These are phyloP conservation scores for Laticauda colubrina DNA, from an alignment of 2,113 vertebrate species.

Conservation along the genomic window DNA sequence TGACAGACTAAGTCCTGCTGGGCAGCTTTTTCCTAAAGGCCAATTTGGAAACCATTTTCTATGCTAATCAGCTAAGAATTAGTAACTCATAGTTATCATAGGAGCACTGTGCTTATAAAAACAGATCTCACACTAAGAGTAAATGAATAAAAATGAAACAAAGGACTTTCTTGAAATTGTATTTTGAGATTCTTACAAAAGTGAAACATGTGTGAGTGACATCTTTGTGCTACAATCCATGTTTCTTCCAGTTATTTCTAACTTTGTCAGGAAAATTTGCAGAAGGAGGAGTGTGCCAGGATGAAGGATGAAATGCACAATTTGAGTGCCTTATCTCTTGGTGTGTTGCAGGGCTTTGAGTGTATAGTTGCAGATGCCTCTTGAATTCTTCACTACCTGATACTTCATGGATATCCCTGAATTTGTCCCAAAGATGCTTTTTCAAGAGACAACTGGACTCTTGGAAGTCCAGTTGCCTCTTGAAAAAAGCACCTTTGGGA, in stretches of 20 bases:
- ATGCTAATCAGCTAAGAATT: not conserved
- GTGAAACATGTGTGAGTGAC: not conserved
- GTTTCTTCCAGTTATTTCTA: not conserved
- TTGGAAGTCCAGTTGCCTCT: no score
- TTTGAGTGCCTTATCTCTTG: not conserved
- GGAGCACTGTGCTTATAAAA: not conserved
- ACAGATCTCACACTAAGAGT: not conserved
- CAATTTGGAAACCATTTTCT: not conserved
- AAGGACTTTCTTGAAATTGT: not conserved
- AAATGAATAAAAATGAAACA: not conserved
- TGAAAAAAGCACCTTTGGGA: no score
- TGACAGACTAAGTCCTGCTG: not conserved
- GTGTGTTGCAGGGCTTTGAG: not conserved
- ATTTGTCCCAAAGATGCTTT: no score
- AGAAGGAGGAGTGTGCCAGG: not conserved
- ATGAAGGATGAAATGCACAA: not conserved
- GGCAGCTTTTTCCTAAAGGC: not conserved
- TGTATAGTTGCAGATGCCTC: not conserved
- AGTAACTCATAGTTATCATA: not conserved
- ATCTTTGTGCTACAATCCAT: not conserved
- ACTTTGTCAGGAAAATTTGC: not conserved
- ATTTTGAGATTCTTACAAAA: not conserved
- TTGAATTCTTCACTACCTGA: not conserved
- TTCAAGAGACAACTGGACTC: no score
- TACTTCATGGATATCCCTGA: not conserved